Conservation (phyloP, 2,888 invertebrate species). For the Caenorhabditis afra region DNA sequence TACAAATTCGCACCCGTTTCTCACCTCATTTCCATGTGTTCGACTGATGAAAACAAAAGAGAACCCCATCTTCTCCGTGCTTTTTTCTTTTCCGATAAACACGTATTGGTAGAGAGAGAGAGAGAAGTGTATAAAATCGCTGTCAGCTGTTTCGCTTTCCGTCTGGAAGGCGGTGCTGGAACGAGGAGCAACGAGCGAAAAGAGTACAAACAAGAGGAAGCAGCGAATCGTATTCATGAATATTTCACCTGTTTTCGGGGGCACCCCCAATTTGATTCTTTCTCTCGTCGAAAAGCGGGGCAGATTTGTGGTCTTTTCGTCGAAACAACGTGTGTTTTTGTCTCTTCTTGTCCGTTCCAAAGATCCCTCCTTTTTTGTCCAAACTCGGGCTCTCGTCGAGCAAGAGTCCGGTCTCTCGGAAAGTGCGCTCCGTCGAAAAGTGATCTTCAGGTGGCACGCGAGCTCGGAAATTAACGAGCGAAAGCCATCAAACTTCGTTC, state of each 20-base stretch:
- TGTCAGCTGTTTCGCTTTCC: not conserved
- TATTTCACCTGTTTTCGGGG: slow-evolving; percentile 43
- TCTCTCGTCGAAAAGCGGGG: slow-evolving; percentile 2
- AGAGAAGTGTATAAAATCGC: not conserved
- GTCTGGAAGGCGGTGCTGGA: too few species aligned
- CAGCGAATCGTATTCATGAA: slow-evolving; percentile 17
- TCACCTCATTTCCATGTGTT: slow-evolving; percentile 23
- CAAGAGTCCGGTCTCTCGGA: too few species aligned
- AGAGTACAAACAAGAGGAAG: slow-evolving; percentile 22
- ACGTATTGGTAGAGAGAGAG: slow-evolving; percentile 15
- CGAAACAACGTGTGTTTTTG: slow-evolving; percentile 14
- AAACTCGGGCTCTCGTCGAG: too few species aligned
- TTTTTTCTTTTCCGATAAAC: slow-evolving; percentile 17
- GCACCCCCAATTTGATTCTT: slow-evolving; percentile 27
- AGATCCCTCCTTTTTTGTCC: too few species aligned
- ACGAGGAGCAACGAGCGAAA: not conserved
- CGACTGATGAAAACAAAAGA: slow-evolving; percentile 10
- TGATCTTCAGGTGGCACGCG: not conserved
- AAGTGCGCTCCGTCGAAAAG: too few species aligned
- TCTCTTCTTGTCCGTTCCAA: slow-evolving; percentile 14
- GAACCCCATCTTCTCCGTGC: not conserved
- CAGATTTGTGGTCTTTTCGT: slow-evolving; percentile 26
- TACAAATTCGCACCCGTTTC: not conserved
- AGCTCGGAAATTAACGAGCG: not conserved
- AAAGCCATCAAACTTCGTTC: not conserved